Conservation (phyloP, 35 echinoderm and acorn worm genomes). For the Stichopus chloronotus region DNA sequence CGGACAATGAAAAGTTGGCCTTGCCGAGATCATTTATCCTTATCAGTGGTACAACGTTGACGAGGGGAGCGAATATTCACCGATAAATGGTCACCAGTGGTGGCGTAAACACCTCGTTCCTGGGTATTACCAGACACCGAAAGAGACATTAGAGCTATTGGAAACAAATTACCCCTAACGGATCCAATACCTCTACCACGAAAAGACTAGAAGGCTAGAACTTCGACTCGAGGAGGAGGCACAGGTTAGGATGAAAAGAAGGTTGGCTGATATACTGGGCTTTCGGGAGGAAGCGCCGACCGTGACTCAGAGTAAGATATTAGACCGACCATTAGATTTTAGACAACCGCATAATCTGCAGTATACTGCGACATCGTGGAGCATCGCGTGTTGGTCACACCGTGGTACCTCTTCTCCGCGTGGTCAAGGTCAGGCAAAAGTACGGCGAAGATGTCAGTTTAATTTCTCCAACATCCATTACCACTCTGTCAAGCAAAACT, state of each 20-base stretch:
- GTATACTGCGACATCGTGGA: too few relatives aligned
- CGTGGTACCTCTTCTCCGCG: too few relatives aligned
- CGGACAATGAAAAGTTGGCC: slow-evolving; percentile 37
- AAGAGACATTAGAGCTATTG: neutral
- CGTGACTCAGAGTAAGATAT: neutral
- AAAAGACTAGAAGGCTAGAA: slow-evolving; percentile 31
- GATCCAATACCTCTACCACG: slow-evolving; percentile 34
- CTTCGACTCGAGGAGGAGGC: neutral
- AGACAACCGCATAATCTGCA: too few relatives aligned
- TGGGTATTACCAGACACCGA: neutral
- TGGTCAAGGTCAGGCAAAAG: too few relatives aligned
- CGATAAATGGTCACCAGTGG: slow-evolving; percentile 33
- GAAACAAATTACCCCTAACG: neutral
- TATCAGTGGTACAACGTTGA: slow-evolving; percentile 53
- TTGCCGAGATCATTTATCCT: slow-evolving; percentile 39
- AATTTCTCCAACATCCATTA: slow-evolving; percentile 76
- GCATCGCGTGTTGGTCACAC: too few relatives aligned
- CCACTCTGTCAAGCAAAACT: slow-evolving; percentile 57
- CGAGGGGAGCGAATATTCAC: neutral
- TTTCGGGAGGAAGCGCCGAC: slow-evolving; percentile 1
- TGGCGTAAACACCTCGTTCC: neutral
- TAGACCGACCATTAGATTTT: too few relatives aligned
- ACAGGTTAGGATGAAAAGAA: slow-evolving; percentile 15
- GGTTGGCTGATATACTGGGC: slow-evolving; percentile 34
- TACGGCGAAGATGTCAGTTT: too few relatives aligned